phyloP scores from a whole-genome alignment of 2,797 vertebrate genomes.

The Agapornis canus region DNA sequence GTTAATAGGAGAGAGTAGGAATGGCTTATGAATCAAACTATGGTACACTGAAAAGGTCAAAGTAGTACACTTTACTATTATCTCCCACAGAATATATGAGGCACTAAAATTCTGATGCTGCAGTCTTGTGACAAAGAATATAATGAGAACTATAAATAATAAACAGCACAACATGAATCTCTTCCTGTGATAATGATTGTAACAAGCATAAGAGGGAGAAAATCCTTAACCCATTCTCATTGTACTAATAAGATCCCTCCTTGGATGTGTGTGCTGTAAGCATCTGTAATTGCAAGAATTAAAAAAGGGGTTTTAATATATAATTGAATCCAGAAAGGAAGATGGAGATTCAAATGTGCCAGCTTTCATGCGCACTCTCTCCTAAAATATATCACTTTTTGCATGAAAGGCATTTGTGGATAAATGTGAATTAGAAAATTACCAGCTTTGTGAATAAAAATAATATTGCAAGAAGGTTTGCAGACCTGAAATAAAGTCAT shows the following conservation, averaged over 20 bases:
- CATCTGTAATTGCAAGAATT: background rate
- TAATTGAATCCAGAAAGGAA: background rate
- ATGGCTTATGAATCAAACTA: slow-evolving; percentile 73
- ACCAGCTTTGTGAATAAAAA: background rate
- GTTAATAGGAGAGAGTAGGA: slow-evolving; percentile 58
- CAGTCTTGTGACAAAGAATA: slow-evolving; percentile 71
- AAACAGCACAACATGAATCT: slow-evolving; percentile 70
- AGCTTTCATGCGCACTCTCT: background rate
- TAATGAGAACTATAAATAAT: slow-evolving; percentile 76
- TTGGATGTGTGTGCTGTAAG: background rate
- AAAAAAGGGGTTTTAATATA: background rate
- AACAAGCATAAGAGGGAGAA: slow-evolving; percentile 28
- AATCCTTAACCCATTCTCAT: slow-evolving; percentile 41
- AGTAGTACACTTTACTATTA: slow-evolving; percentile 70
- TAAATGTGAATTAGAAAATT: background rate
- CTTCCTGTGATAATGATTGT: slow-evolving; percentile 58
- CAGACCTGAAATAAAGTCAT: background rate
- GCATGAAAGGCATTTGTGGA: background rate
- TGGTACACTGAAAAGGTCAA: slow-evolving; percentile 71
- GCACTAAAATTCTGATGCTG: slow-evolving; percentile 68
- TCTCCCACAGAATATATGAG: slow-evolving; percentile 61
- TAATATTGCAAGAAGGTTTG: background rate
- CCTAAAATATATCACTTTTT: background rate
- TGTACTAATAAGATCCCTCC: background rate
- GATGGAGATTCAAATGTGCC: background rate